These are phyloP conservation scores for Eurystomus glaucurus DNA, from an alignment of 2,797 vertebrate genomes.

Conservation along the genomic window DNA sequence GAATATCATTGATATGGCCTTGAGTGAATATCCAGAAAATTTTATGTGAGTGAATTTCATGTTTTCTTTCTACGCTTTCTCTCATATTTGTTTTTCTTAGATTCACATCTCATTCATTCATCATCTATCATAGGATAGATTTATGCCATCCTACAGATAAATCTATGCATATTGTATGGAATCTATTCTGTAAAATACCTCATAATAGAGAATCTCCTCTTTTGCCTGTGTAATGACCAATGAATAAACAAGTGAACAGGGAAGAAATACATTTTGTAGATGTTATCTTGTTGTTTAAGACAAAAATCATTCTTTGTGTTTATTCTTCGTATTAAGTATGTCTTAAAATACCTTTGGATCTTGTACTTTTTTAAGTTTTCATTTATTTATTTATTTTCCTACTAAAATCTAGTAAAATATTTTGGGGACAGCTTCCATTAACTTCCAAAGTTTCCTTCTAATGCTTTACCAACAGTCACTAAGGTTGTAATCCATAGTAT, in stretches of 20 bases:
- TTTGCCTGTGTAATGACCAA: background rate
- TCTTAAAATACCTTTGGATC: background rate
- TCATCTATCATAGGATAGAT: background rate
- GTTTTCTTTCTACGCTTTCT: background rate
- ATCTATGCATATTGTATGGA: background rate
- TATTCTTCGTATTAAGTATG: background rate
- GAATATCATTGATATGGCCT: constrained; percentile 99
- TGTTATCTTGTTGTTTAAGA: background rate
- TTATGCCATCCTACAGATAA: background rate
- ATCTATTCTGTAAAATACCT: background rate
- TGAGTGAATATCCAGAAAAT: constrained; percentile 97
- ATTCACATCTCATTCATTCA: background rate
- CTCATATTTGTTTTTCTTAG: background rate
- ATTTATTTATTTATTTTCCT: background rate
- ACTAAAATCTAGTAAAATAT: background rate
- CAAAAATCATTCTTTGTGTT: background rate
- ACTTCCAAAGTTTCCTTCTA: background rate
- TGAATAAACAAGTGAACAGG: background rate
- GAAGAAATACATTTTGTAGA: background rate
- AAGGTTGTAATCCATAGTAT: background rate
- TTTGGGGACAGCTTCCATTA: background rate
- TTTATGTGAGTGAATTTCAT: constrained; percentile 90
- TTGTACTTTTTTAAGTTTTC: background rate
- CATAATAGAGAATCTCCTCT: background rate
- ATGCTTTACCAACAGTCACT: background rate